Percentiles rank a stretch among this genome's conserved stretches.
Evolutionary conservation across 2,113 vertebrate species (phyloP).

Genomic region (Epinephelus moara): DNA sequence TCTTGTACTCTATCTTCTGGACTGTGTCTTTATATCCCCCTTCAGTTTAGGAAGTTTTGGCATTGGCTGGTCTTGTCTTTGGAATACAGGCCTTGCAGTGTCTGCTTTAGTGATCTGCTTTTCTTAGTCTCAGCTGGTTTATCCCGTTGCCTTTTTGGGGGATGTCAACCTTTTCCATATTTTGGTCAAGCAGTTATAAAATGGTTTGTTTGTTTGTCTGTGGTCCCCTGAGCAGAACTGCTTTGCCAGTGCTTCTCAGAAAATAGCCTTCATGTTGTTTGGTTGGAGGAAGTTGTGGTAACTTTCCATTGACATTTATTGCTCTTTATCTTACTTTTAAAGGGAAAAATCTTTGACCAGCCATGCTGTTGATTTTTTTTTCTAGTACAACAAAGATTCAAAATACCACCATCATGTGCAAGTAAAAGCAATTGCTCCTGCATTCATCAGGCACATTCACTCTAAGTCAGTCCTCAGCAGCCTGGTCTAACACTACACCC

Average conservation of each 20-base stretch:
- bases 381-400: background rate
- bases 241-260: background rate
- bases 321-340: background rate
- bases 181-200: slow-evolving; percentile 1
- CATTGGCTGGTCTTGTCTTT: background rate
- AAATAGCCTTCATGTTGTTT: background rate
- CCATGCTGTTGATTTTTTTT: background rate
- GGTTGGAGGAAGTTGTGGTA: slow-evolving; percentile 2
- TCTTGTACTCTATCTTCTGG: background rate
- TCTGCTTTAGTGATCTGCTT: slow-evolving; percentile 39
- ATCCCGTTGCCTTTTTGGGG: slow-evolving; percentile 22
- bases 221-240: slow-evolving; percentile 2
- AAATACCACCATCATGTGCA: background rate
- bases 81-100: background rate
- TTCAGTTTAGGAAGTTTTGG: background rate
- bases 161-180: background rate
- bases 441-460: slow-evolving; percentile 28
- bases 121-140: slow-evolving; percentile 16
- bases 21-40: background rate
- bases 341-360: background rate
- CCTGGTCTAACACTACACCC: slow-evolving; percentile 72
- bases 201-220: slow-evolving; percentile 32
- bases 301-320: background rate
- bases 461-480: slow-evolving; percentile 20
- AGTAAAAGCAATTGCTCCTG: background rate